Percentiles rank a stretch among this genome's conserved stretches.
Conservation (phyloP, 2,113 vertebrate genomes). For the Hydropotes inermis region DNA sequence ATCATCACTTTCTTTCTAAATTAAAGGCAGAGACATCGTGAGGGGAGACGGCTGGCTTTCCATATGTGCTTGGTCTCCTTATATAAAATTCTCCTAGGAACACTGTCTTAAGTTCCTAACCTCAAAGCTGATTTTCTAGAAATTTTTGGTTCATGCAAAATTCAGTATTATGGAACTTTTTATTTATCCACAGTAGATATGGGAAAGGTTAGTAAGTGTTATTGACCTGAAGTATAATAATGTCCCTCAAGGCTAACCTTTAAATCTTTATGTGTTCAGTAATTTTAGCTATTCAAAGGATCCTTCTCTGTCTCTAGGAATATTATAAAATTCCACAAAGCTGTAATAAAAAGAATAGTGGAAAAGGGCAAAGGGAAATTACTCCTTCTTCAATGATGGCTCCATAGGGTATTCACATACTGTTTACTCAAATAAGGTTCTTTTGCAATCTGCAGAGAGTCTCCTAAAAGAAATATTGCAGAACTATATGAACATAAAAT, state of each 20-base stretch:
- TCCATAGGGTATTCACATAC: conserved; percentile 47
- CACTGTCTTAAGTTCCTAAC: conserved; percentile 50
- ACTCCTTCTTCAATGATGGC: conserved; percentile 53
- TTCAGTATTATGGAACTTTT: conserved; percentile 63
- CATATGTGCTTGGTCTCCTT: conserved; percentile 40
- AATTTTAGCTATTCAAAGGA: conserved; percentile 71
- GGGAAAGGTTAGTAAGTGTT: conserved; percentile 76
- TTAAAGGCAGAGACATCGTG: conserved; percentile 25
- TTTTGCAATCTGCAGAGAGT: not conserved
- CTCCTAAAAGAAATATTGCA: conserved; percentile 47
- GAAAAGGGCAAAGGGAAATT: conserved; percentile 79
- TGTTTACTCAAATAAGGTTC: conserved; percentile 56
- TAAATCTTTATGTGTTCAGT: conserved; percentile 78
- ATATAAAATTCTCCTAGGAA: conserved; percentile 48
- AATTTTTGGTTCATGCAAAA: conserved; percentile 70
- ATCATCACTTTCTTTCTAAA: conserved; percentile 65
- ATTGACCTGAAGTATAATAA: conserved; percentile 78
- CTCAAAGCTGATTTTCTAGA: conserved; percentile 68
- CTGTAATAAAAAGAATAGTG: conserved; percentile 70
- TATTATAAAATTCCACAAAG: conserved; percentile 76
- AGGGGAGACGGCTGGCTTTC: conserved; percentile 37
- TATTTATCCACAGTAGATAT: conserved; percentile 73
- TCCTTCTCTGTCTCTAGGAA: conserved; percentile 76
- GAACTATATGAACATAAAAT: conserved; percentile 9
- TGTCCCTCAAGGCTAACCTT: conserved; percentile 79